Conservation (phyloP, 2,113 vertebrate genomes). For the Grammomys dolichurus region DNA sequence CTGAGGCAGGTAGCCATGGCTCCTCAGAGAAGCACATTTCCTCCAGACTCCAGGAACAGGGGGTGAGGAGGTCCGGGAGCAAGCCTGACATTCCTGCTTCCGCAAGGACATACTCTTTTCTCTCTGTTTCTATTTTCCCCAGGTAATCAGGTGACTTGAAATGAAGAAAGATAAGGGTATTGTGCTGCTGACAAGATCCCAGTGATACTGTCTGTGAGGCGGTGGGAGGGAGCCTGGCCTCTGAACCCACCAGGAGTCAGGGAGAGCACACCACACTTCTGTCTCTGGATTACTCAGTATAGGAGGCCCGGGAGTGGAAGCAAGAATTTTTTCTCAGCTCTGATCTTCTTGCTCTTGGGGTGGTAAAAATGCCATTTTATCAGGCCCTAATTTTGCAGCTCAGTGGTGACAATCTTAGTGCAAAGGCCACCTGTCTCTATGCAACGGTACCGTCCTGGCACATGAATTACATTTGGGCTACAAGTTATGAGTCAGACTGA, state of each 20-base stretch:
- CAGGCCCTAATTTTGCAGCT: constrained; percentile 65
- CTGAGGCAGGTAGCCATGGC: not conserved
- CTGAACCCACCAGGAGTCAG: constrained; percentile 88
- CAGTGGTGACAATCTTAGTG: constrained; percentile 72
- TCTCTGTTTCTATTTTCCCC: constrained; percentile 91
- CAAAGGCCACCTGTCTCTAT: constrained; percentile 52
- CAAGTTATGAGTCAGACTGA: constrained; percentile 30
- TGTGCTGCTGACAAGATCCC: constrained; percentile 94
- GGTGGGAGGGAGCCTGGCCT: constrained; percentile 88
- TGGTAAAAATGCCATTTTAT: constrained; percentile 68
- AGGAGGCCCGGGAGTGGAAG: constrained; percentile 81
- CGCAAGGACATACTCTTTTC: constrained; percentile 93
- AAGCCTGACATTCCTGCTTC: constrained; percentile 92
- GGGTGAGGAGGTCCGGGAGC: not conserved
- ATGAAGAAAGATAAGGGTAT: constrained; percentile 94
- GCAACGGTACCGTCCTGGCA: constrained; percentile 39
- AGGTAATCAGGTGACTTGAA: constrained; percentile 95
- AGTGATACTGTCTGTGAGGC: constrained; percentile 89
- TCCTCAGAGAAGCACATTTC: not conserved
- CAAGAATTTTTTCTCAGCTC: constrained; percentile 80
- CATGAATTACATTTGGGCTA: constrained; percentile 65
- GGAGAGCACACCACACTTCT: constrained; percentile 88
- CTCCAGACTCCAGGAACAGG: not conserved
- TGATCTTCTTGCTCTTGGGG: constrained; percentile 79
- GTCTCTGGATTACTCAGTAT: constrained; percentile 89